Percentiles rank a stretch among this genome's conserved stretches.
Conservation (phyloP, 2,113 vertebrate species). For the Verasper variegatus region DNA sequence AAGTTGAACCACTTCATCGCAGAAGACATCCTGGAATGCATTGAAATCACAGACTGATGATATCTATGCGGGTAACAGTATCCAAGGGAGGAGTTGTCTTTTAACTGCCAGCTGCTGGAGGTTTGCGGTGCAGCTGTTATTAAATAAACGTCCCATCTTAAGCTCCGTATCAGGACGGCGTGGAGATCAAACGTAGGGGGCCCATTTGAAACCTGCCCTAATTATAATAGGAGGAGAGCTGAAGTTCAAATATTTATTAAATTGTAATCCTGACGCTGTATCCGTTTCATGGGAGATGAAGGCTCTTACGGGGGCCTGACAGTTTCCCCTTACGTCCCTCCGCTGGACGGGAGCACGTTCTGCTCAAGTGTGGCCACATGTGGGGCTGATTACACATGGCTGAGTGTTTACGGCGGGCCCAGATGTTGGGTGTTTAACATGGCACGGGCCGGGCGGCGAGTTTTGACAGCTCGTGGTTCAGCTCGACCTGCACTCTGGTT, state of each 20-base stretch:
- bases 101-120: conserved; percentile 74
- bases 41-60: conserved; percentile 61
- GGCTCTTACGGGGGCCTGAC: conserved; percentile 51
- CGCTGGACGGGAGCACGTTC: conserved; percentile 49
- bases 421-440: conserved; percentile 77
- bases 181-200: conserved; percentile 64
- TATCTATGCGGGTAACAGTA: conserved; percentile 62
- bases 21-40: conserved; percentile 56
- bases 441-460: conserved; percentile 53
- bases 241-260: conserved; percentile 71
- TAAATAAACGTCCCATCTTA: conserved; percentile 70
- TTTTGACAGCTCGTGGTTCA: conserved; percentile 66
- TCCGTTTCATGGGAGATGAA: conserved; percentile 59
- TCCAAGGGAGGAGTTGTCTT: conserved; percentile 56
- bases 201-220: conserved; percentile 62
- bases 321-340: conserved; percentile 33
- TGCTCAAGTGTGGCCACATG: conserved; percentile 57
- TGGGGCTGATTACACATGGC: conserved; percentile 67
- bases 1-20: conserved; percentile 43
- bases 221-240: conserved; percentile 63
- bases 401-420: conserved; percentile 67
- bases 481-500: conserved; percentile 49
- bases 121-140: conserved; percentile 70
- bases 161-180: conserved; percentile 50
- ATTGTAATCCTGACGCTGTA: conserved; percentile 64